Conservation (phyloP, 2,888 invertebrate genomes). For the Erebia aethiops region DNA sequence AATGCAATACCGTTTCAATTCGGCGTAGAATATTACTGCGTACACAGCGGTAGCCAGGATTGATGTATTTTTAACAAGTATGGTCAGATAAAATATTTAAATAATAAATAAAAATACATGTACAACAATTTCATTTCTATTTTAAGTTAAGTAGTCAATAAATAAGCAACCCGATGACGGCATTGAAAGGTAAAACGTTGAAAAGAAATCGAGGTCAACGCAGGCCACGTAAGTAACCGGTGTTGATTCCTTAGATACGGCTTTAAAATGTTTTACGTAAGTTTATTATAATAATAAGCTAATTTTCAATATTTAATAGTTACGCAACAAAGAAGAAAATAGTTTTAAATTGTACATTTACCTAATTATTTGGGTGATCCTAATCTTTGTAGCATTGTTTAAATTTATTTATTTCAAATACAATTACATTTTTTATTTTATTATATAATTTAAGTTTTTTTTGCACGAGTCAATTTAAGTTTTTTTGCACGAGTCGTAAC, state of each 20-base stretch:
- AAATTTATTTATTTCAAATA: not conserved
- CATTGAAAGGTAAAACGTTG: slow-evolving; percentile 78
- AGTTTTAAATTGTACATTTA: not conserved
- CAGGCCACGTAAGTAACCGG: slow-evolving; percentile 73
- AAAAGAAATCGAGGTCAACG: slow-evolving; percentile 83
- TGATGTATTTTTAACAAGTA: not conserved
- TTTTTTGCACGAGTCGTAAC: not conserved
- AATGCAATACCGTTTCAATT: slow-evolving; percentile 71
- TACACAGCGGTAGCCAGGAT: slow-evolving; percentile 39
- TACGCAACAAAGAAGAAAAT: slow-evolving; percentile 1
- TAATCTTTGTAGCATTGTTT: not conserved
- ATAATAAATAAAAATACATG: not conserved
- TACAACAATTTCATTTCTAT: slow-evolving; percentile 12
- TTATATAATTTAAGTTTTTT: not conserved
- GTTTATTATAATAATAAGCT: slow-evolving; percentile 34
- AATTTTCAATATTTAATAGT: slow-evolving; percentile 16
- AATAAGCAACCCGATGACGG: slow-evolving; percentile 58
- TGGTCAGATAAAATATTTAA: slow-evolving; percentile 4
- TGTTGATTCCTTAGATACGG: slow-evolving; percentile 57
- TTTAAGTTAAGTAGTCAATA: slow-evolving; percentile 38
- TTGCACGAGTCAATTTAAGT: too few species aligned
- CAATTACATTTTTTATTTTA: not conserved
- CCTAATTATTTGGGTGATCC: not conserved
- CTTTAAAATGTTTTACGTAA: slow-evolving; percentile 48
- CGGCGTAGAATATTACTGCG: slow-evolving; percentile 53